phyloP scores from a whole-genome alignment of 64 coral and sea anemone genomes.

The Cladopsammia gracilis region DNA sequence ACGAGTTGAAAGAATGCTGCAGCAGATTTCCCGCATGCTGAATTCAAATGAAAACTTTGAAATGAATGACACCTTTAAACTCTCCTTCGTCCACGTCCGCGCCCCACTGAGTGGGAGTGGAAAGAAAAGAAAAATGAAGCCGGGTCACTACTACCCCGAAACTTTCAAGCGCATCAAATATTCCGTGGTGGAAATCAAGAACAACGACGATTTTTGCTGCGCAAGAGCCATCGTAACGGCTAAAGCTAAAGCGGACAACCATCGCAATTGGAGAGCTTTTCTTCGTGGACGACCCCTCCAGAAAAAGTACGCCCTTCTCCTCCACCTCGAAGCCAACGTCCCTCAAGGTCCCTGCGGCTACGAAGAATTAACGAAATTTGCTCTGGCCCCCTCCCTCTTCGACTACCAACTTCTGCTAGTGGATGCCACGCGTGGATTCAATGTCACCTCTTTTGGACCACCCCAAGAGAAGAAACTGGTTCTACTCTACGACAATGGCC shows the following conservation, averaged over 20 bases:
- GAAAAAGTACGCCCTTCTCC: background rate
- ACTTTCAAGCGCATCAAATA: background rate
- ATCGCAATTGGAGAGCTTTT: too few relatives aligned
- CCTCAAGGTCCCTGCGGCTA: background rate
- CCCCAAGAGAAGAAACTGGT: too few relatives aligned
- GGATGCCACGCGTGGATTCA: too few relatives aligned
- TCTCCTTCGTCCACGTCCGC: slow-evolving; percentile 18
- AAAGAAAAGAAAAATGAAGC: background rate
- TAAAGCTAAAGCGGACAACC: background rate
- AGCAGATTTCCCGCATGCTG: slow-evolving; percentile 12
- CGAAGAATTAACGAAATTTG: slow-evolving; percentile 10
- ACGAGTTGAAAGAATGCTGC: background rate
- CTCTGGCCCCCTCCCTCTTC: background rate
- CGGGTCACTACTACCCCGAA: background rate
- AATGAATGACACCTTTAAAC: slow-evolving; percentile 34
- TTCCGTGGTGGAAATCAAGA: background rate
- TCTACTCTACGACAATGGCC: too few relatives aligned
- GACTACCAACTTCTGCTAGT: slow-evolving; percentile 15
- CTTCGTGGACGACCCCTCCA: too few relatives aligned
- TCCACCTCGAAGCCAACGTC: background rate
- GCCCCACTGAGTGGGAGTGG: slow-evolving; percentile 22
- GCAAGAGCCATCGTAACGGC: slow-evolving; percentile 27
- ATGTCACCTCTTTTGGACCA: too few relatives aligned
- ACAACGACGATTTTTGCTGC: slow-evolving; percentile 11
- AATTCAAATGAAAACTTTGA: slow-evolving; percentile 45